A percentile compares a stretch with the other conserved stretches of the same genome.
Evolutionary conservation across 2,888 invertebrate species (phyloP).

Genomic region (Caenorhabditis uteleia): DNA sequence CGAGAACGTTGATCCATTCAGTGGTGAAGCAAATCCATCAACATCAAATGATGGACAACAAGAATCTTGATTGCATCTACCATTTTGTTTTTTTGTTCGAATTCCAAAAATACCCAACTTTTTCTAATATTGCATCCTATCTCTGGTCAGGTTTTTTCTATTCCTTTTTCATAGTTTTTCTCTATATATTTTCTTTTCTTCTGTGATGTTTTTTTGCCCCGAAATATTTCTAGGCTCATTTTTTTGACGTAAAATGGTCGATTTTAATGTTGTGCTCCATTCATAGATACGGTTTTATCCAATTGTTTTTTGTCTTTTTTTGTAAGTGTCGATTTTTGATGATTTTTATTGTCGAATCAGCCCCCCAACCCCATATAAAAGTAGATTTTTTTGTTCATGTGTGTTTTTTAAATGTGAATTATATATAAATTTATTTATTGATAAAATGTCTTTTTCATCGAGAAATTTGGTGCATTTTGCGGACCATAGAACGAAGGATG

Average conservation of each 20-base stretch:
- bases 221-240: conserved; percentile 28
- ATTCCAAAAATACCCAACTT: not conserved
- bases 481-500: no score
- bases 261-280: conserved; percentile 32
- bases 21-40: conserved; percentile 36
- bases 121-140: not conserved
- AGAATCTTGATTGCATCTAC: not conserved
- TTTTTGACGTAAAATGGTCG: conserved; percentile 3
- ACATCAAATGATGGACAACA: conserved; percentile 4
- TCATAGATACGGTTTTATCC: conserved; percentile 36
- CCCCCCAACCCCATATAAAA: not conserved
- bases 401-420: not conserved
- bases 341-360: no score
- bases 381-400: not conserved
- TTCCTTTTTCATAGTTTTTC: not conserved
- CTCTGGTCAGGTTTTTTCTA: conserved; percentile 4
- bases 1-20: conserved; percentile 46
- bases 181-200: conserved; percentile 14
- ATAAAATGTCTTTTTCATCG: no score
- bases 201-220: conserved; percentile 23
- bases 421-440: no score
- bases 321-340: no score
- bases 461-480: no score
- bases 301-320: not conserved
- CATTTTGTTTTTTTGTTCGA: not conserved